A percentile compares a stretch with the other conserved stretches of the same genome.
Conservation (phyloP, 2,888 invertebrate genomes). For the Agrochola lychnidis region DNA sequence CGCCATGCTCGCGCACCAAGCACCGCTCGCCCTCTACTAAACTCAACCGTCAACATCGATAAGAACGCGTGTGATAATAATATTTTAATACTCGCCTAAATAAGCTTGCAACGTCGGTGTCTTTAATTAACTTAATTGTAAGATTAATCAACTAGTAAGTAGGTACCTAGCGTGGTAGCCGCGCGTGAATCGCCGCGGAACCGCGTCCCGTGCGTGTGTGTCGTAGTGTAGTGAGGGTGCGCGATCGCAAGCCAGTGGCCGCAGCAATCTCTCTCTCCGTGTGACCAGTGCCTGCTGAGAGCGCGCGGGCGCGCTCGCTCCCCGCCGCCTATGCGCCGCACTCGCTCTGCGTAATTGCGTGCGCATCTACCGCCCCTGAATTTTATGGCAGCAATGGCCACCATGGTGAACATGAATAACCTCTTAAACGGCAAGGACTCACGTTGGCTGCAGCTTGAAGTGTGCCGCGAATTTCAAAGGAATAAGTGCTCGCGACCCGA, state of each 20-base stretch:
- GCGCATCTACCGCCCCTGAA: constrained; percentile 80
- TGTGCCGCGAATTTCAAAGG: constrained; percentile 99
- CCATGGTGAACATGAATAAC: constrained; percentile 99
- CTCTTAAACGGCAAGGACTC: constrained; percentile 99
- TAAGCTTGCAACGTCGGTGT: constrained; percentile 90
- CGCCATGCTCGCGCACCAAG: constrained; percentile 89
- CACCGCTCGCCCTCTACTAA: constrained; percentile 90
- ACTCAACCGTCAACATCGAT: constrained; percentile 89
- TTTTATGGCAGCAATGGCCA: constrained; percentile 91
- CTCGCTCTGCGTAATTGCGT: constrained; percentile 87
- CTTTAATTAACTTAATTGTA: constrained; percentile 88
- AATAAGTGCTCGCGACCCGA: constrained; percentile 99
- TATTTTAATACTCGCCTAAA: constrained; percentile 89
- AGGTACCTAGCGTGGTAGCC: constrained; percentile 72
- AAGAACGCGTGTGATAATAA: constrained; percentile 90
- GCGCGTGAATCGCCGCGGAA: constrained; percentile 76
- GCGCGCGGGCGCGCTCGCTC: constrained; percentile 87
- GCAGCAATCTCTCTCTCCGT: constrained; percentile 71
- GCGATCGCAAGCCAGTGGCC: constrained; percentile 74
- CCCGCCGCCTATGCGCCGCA: constrained; percentile 88
- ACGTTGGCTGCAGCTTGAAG: constrained; percentile 99
- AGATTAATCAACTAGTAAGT: constrained; percentile 85
- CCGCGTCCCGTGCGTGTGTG: constrained; percentile 81
- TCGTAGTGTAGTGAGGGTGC: constrained; percentile 82
- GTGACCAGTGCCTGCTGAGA: constrained; percentile 84